Percentiles rank a stretch among this genome's conserved stretches.
Conservation (phyloP, 2,797 vertebrate genomes). For the Gambelia wislizenii region DNA sequence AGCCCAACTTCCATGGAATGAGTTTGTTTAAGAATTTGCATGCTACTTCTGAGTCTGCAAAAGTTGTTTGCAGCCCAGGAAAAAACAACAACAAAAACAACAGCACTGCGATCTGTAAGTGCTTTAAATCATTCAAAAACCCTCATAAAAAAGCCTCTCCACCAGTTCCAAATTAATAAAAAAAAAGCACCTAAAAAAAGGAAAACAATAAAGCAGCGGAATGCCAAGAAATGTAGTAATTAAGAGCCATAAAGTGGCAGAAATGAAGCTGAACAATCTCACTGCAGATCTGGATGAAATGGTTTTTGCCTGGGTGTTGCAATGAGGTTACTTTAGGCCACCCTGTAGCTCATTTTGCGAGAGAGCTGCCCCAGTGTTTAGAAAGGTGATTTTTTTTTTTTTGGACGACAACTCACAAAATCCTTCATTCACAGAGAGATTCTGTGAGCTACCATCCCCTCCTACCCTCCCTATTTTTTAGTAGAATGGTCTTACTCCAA, state of each 20-base stretch:
- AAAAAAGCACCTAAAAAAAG: neutral
- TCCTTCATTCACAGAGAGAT: no score
- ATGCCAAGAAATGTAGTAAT: neutral
- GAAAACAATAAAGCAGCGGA: neutral
- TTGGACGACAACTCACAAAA: neutral
- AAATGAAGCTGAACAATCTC: neutral
- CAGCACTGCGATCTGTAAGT: neutral
- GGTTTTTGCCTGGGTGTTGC: neutral
- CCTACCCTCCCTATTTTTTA: no score
- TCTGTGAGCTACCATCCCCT: neutral
- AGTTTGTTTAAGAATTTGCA: neutral
- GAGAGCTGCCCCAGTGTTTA: neutral
- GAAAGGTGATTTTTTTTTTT: neutral
- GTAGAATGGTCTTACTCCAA: no score
- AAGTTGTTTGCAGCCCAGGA: neutral
- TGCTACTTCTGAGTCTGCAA: neutral
- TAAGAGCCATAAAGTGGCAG: neutral
- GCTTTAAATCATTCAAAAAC: neutral
- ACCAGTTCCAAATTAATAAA: neutral
- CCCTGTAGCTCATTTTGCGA: no score
- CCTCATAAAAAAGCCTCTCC: neutral
- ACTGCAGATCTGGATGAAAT: neutral
- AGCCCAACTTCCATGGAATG: neutral
- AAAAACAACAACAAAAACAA: no score
- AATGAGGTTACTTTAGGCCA: neutral